Evolutionary conservation across 2,113 vertebrate species (phyloP).

Genomic region (Ploceus nigricollis): DNA sequence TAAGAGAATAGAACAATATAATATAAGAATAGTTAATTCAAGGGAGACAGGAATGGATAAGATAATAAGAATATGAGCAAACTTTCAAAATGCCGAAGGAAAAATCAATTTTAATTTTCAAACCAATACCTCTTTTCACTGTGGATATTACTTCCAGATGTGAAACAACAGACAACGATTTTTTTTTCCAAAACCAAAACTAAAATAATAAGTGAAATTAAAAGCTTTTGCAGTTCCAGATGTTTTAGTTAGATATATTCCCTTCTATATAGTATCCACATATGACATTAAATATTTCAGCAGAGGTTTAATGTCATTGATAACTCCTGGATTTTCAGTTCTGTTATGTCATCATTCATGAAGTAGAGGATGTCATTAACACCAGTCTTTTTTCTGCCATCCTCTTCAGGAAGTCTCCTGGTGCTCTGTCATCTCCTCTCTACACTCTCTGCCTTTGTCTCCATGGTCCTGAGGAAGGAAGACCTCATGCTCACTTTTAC

Average conservation of each 20-base stretch:
- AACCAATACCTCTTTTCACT: not conserved
- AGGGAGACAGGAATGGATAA: not conserved
- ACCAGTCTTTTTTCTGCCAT: not conserved
- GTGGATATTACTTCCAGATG: not conserved
- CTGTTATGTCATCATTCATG: not conserved
- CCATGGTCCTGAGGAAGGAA: not conserved
- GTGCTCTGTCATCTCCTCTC: not conserved
- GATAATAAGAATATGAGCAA: not conserved
- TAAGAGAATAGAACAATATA: not conserved
- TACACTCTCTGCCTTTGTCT: not conserved
- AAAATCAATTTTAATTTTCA: not conserved
- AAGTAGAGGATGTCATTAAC: not conserved
- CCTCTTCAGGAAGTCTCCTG: not conserved
- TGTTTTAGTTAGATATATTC: not conserved
- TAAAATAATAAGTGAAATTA: not conserved
- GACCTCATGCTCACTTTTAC: not conserved
- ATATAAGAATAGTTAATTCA: not conserved
- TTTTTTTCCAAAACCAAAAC: not conserved
- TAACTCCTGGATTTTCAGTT: not conserved
- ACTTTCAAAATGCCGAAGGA: not conserved
- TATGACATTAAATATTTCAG: not conserved
- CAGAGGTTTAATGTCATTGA: not conserved
- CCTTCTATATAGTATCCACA: not conserved
- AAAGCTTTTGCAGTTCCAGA: not conserved
- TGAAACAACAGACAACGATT: not conserved